phyloP scores from a whole-genome alignment of 2,797 vertebrate species.

The Tangara arthus region DNA sequence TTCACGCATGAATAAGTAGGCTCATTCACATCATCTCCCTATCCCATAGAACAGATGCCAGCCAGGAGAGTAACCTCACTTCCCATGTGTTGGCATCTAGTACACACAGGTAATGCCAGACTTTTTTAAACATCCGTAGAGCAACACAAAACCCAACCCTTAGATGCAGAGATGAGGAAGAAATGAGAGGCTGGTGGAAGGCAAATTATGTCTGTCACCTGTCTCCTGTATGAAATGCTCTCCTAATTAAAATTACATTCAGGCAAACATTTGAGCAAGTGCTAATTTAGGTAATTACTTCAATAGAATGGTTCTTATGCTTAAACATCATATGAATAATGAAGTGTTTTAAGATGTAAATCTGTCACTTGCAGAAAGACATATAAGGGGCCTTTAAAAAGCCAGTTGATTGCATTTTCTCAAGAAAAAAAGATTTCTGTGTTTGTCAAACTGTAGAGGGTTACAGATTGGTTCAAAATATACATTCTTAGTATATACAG shows the following conservation, averaged over 20 bases:
- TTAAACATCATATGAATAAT: not conserved
- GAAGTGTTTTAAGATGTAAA: not conserved
- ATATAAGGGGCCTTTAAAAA: not conserved
- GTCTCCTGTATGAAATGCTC: not conserved
- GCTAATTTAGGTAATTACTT: not conserved
- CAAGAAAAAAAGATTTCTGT: not conserved
- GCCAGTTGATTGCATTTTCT: not conserved
- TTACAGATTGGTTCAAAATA: not conserved
- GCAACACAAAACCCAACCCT: not conserved
- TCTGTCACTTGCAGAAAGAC: not conserved
- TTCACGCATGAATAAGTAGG: not conserved
- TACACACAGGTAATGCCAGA: not conserved
- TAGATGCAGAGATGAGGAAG: not conserved
- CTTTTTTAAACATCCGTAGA: not conserved
- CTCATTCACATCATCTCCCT: not conserved
- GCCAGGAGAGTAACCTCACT: not conserved
- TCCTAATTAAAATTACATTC: not conserved
- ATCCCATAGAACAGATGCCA: not conserved
- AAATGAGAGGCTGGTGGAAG: not conserved
- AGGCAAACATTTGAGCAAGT: not conserved
- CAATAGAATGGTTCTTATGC: not conserved
- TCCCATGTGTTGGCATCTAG: fast-evolving
- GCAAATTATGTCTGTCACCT: not conserved
- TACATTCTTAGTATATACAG: not conserved
- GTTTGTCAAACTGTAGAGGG: not conserved